Evolutionary conservation across 2,113 vertebrate species (phyloP).

Genomic region (Alaudala cheleensis): DNA sequence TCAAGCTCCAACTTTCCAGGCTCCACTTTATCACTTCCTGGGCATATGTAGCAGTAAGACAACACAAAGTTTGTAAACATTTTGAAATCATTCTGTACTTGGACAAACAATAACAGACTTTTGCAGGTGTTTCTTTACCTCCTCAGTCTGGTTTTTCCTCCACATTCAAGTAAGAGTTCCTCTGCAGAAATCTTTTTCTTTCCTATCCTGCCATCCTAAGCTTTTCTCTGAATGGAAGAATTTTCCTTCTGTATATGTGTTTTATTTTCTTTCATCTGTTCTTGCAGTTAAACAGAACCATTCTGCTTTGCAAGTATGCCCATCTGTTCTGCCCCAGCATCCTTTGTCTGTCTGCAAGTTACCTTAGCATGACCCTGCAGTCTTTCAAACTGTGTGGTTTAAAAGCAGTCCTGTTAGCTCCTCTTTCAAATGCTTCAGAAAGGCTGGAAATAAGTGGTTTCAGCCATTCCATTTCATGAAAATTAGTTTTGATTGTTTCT

Average conservation of each 20-base stretch:
- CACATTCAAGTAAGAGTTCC: background rate
- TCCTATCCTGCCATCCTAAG: background rate
- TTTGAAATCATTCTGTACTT: background rate
- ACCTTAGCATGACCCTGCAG: background rate
- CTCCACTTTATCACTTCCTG: background rate
- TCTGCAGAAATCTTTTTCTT: background rate
- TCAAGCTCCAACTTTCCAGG: background rate
- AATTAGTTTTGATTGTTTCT: background rate
- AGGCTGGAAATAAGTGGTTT: background rate
- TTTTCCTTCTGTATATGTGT: background rate
- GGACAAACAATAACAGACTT: background rate
- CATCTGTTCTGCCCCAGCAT: background rate
- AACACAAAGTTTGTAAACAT: background rate
- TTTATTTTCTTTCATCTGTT: background rate
- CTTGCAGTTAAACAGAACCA: background rate
- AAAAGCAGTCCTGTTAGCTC: background rate
- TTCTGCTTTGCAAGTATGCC: background rate
- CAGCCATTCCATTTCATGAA: background rate
- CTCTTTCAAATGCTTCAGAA: background rate
- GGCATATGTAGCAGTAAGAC: background rate
- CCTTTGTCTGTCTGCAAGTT: conserved; percentile 2
- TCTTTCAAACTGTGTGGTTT: background rate
- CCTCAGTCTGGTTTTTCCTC: background rate
- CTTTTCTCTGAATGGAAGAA: background rate
- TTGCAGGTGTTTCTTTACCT: background rate